Evolutionary conservation across 1,140 invertebrate species (phyloP), one percentile per base, ranked within the genome.

Genomic region (Zaprionus tsacasi): DNA sequence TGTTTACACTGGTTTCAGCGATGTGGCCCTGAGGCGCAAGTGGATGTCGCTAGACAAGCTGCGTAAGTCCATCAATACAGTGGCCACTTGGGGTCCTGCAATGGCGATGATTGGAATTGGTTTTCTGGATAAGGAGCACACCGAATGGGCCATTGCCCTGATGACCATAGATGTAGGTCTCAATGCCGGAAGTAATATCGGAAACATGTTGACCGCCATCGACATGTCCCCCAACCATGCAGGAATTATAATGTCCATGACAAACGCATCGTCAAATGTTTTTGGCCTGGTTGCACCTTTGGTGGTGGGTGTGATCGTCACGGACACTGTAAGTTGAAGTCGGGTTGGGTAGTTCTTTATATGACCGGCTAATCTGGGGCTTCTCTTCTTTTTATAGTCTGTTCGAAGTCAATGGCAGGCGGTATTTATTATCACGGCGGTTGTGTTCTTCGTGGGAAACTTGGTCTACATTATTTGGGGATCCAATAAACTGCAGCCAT

Each of bases 221-320:
- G 96, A 97, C 91, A 94, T 97, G 79, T 94, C 96, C 5, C 96
- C 96, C 0, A 96, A 96, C 85, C 96, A 95, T 82, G 94, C 95
- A 1, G 96, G 96, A 25, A 95, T 95, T 11, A 81, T 97, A 2
- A 89, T 89, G 86, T 82, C 96, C 15, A 93, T 97, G 25, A 96
- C 95, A 35, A 97, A 97, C 91, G 95, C 95, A 38, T 92, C 94
- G 40, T 94, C 95, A 1, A 97, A 96, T 66, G 86, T 96, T 10
- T 94, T 95, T 59, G 95, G 95, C 2, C 95, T 96, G 45, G 79
- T 96, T 7, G 95, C 95, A 17, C 96, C 96, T 1, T 92, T 95
- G 3, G 83, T 94, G 1, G 94, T 94, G 15, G 94, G 95, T 1
- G 88, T 94, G 10, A 93, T 96, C 17, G 93, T 96, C 2, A 93